Evolutionary conservation across 1,140 invertebrate genomes (phyloP).

Genomic region (Heliothis virescens): DNA sequence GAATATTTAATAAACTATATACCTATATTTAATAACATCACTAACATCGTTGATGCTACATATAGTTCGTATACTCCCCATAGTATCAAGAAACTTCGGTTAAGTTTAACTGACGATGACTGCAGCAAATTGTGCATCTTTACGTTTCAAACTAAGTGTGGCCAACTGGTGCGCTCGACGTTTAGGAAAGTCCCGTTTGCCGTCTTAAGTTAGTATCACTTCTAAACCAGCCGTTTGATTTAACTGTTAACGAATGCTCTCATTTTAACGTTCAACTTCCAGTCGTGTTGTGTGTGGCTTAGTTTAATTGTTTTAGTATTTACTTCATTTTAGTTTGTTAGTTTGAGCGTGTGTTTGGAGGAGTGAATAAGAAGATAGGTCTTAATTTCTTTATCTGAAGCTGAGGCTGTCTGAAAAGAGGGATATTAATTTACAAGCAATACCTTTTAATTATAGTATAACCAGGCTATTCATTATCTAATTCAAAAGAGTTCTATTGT

Average conservation of each 20-base stretch:
- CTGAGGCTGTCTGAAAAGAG: too few relatives aligned
- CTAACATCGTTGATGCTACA: not conserved
- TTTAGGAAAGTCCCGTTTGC: constrained; percentile 51
- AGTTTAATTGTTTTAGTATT: constrained; percentile 10
- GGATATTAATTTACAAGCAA: too few relatives aligned
- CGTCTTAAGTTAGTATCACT: constrained; percentile 57
- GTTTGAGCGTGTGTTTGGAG: not conserved
- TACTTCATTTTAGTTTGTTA: not conserved
- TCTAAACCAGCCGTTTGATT: constrained; percentile 53
- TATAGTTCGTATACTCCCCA: not conserved
- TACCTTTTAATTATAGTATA: too few relatives aligned
- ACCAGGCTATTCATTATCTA: too few relatives aligned
- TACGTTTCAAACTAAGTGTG: constrained; percentile 51
- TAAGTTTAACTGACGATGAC: constrained; percentile 38
- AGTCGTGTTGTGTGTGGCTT: constrained; percentile 2
- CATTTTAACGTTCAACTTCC: constrained; percentile 21
- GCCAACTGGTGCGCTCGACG: constrained; percentile 55
- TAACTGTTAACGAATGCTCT: constrained; percentile 54
- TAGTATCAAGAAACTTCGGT: constrained; percentile 9
- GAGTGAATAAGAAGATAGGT: not conserved
- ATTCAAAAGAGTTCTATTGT: too few relatives aligned
- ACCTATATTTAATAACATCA: not conserved
- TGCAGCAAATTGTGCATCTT: constrained; percentile 48
- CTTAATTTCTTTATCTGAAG: too few relatives aligned
- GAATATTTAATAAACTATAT: too few relatives aligned